Base-by-base conservation (phyloP, 2,113 vertebrate species). In the Petroica traversi region DNA sequence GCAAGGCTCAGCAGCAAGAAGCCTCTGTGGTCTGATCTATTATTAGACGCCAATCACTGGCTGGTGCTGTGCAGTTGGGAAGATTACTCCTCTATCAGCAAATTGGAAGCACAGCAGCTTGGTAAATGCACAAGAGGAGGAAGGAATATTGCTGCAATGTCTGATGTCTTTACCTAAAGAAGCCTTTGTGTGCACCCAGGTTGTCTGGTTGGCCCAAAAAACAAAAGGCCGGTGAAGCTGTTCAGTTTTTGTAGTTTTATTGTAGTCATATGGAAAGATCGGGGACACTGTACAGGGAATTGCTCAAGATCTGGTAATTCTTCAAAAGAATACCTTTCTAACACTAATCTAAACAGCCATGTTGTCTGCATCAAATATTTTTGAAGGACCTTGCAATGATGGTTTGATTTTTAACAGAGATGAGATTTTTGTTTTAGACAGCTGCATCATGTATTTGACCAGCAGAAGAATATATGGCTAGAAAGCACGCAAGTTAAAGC, bases 41-140 rank as follows among this genome's bases (percentile, higher is more conserved):
- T 97, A 67, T 96, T 97, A 95, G 96, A 97, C 96, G 89, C 73
- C 95, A 97, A 41, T 96, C 96, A 92, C 89, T 26, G 45, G 80
- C 93, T 97, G 74, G 49, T 86, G 55, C 3, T 88, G 40, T 40
- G 31, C 55, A 80, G 51, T 76, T 80, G 57, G 67, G 74, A 97
- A 92, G 71, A 71, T 93, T 79, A 34, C 94, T 96, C 67, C 93
- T 97, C 92, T 94, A 41, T 97, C 93, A 97, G 91, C 80, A 97
- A 92, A 93, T 49, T 88, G 13, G n/a, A 95, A 91, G 36, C 36
- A 77, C 54, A 72, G 92, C 79, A 73, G 14, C 74, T 95, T 77
- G 63, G 49, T 87, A 85, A 94, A 82, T 9, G 7, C 74, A 85
- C 43, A 57, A 69, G 74, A 81, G n/a, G 54, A 89, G 63, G 61